These are phyloP conservation scores for Autographa gamma DNA, from an alignment of 2,888 invertebrate species.

Conservation along the genomic window DNA sequence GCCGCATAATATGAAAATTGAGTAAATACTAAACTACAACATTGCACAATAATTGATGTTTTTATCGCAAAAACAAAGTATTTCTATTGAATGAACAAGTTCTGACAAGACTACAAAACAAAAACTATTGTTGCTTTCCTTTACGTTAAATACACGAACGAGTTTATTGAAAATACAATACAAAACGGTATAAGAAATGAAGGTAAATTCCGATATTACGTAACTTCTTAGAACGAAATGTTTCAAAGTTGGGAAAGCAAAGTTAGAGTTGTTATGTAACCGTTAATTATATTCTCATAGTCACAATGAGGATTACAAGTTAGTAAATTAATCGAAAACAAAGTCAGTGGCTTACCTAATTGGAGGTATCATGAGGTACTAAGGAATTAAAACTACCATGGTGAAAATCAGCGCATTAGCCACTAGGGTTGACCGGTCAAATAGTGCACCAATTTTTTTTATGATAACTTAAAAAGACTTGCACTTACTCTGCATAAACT, in stretches of 20 bases:
- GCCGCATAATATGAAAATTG: no score
- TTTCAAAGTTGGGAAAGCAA: not conserved
- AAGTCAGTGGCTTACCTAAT: not conserved
- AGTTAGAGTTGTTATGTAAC: not conserved
- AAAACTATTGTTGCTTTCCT: conserved; percentile 3
- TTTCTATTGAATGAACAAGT: not conserved
- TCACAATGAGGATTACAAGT: not conserved
- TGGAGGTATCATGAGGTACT: not conserved
- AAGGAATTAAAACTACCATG: no score
- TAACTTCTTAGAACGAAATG: not conserved
- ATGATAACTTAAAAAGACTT: no score
- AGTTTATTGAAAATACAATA: not conserved
- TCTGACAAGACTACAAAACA: not conserved
- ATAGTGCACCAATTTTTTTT: no score
- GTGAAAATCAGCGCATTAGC: no score
- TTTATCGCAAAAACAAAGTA: not conserved
- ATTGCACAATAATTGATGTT: no score
- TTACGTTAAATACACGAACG: not conserved
- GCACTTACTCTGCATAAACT: no score
- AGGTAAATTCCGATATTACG: not conserved
- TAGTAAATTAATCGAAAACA: not conserved
- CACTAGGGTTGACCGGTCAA: no score
- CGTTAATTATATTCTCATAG: not conserved
- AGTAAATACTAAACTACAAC: no score
- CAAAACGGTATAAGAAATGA: not conserved